Evolutionary conservation across 2,888 invertebrate genomes (phyloP).

Genomic region (Sabatieria punctata): DNA sequence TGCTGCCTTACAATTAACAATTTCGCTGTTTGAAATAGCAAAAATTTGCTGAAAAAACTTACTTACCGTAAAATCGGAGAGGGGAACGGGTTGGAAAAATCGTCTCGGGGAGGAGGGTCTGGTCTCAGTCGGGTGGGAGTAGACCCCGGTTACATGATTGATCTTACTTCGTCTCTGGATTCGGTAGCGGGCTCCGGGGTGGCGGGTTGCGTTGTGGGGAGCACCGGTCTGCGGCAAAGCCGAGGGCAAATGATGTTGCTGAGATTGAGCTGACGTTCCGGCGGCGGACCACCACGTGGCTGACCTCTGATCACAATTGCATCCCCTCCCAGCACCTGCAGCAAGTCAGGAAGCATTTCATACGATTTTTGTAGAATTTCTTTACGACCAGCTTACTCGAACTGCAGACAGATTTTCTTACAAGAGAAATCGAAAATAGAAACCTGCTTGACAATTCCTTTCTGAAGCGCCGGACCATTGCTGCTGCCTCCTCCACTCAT

Average conservation of each 20-base stretch:
- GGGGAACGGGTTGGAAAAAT: too few species aligned
- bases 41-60: too few species aligned
- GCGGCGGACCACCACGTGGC: conserved; percentile 55
- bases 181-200: conserved; percentile 37
- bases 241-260: conserved; percentile 82
- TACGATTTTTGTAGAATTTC: too few species aligned
- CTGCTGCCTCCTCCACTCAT: too few species aligned
- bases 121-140: not conserved
- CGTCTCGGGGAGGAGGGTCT: too few species aligned
- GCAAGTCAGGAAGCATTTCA: conserved; percentile 22
- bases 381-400: too few species aligned
- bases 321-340: conserved; percentile 83
- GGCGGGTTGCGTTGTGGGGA: too few species aligned
- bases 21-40: too few species aligned
- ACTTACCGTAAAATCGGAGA: too few species aligned
- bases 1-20: too few species aligned
- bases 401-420: too few species aligned
- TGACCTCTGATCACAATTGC: conserved; percentile 73
- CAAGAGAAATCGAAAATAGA: not conserved
- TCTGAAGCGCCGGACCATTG: too few species aligned
- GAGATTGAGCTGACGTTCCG: conserved; percentile 70
- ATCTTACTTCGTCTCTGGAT: conserved; percentile 21
- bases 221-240: conserved; percentile 58
- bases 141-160: not conserved
- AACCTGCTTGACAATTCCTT: conserved; percentile 9